Percentiles rank a stretch among this genome's conserved stretches.
These are phyloP conservation scores for Polymixis lichenea DNA, from an alignment of 2,888 invertebrate species.

Conservation along the genomic window DNA sequence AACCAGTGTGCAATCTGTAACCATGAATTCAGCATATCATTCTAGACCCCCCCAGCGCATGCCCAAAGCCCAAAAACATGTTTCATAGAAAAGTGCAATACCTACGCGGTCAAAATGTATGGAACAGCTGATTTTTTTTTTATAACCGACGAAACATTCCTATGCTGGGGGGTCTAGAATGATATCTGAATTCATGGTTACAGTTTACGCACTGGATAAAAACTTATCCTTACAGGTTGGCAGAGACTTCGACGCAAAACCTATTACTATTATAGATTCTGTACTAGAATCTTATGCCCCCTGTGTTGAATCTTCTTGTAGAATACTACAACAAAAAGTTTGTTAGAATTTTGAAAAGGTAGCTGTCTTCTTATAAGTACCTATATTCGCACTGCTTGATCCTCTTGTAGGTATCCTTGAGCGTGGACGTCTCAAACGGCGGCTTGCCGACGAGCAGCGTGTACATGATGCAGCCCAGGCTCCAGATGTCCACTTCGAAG, in stretches of 20 bases:
- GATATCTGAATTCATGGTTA: too few relatives aligned
- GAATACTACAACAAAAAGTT: neutral
- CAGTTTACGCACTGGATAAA: too few relatives aligned
- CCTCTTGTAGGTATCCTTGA: slow-evolving; percentile 98
- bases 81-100: too few relatives aligned
- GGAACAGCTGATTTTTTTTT: too few relatives aligned
- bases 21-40: too few relatives aligned
- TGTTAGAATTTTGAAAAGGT: too few relatives aligned
- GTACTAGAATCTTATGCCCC: neutral
- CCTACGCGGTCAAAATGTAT: too few relatives aligned
- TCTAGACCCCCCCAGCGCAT: too few relatives aligned
- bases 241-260: neutral
- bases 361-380: slow-evolving; percentile 10
- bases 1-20: too few relatives aligned
- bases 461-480: slow-evolving; percentile 99
- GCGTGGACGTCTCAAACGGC: slow-evolving; percentile 98
- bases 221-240: neutral
- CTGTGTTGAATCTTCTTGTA: neutral
- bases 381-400: slow-evolving; percentile 99
- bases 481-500: slow-evolving; percentile 99
- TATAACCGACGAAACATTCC: too few relatives aligned
- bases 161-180: too few relatives aligned
- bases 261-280: neutral
- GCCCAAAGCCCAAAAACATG: too few relatives aligned
- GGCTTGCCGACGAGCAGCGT: slow-evolving; percentile 99